A percentile compares a stretch with the other conserved stretches of the same genome.
These are phyloP conservation scores for Cetonia aurata DNA, from an alignment of 2,888 invertebrate genomes.

Conservation along the genomic window DNA sequence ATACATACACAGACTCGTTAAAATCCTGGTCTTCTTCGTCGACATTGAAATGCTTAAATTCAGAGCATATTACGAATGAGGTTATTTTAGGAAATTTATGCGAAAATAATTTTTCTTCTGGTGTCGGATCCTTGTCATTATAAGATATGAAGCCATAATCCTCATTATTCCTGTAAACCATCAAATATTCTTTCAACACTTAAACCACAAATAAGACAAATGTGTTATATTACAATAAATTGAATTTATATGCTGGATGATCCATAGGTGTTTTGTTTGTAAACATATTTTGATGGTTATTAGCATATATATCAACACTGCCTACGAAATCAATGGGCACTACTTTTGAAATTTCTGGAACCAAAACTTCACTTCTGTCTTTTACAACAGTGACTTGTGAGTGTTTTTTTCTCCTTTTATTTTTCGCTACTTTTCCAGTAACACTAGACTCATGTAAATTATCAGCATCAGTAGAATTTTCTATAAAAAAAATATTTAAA, in stretches of 20 bases:
- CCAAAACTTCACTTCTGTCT: constrained; percentile 1
- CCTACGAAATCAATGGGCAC: constrained; percentile 27
- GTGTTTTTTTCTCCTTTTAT: constrained; percentile 26
- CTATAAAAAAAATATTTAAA: not conserved
- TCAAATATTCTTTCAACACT: too few species aligned
- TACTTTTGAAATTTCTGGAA: constrained; percentile 25
- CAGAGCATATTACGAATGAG: constrained; percentile 30
- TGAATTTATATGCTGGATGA: constrained; percentile 17
- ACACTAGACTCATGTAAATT: not conserved
- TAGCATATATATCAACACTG: constrained; percentile 30
- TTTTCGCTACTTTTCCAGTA: not conserved
- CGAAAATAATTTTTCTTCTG: not conserved
- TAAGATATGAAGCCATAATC: constrained; percentile 23
- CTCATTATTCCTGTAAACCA: constrained; percentile 16
- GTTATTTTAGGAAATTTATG: constrained; percentile 1
- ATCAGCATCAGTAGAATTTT: constrained; percentile 5
- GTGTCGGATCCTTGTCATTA: not conserved
- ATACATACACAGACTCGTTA: constrained; percentile 25
- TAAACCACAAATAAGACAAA: not conserved
- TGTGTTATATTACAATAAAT: constrained; percentile 22
- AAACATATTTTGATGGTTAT: constrained; percentile 31
- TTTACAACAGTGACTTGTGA: constrained; percentile 11
- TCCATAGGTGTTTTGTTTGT: constrained; percentile 41
- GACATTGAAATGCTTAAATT: constrained; percentile 41
- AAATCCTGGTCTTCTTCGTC: constrained; percentile 33